Evolutionary conservation across 2,797 vertebrate species (phyloP).

Genomic region (Erethizon dorsatum): DNA sequence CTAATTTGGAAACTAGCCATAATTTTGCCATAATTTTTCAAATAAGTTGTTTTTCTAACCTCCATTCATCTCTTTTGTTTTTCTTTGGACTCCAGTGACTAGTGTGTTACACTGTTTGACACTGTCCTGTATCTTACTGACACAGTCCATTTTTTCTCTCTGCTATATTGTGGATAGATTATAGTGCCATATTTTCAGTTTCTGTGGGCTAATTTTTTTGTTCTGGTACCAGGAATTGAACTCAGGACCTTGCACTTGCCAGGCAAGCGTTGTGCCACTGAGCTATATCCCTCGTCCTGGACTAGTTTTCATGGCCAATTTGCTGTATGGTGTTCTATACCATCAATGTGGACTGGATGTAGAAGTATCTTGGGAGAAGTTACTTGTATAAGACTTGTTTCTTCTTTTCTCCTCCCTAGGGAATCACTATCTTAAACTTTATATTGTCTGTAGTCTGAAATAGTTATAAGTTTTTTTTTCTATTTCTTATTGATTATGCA

Average conservation of each 20-base stretch:
- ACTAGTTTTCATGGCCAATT: background rate
- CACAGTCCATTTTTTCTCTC: background rate
- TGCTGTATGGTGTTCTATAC: fast-evolving
- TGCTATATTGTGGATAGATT: background rate
- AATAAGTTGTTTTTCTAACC: background rate
- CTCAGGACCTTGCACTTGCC: too few species aligned
- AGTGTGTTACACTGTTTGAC: background rate
- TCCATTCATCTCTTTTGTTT: background rate
- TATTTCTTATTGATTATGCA: background rate
- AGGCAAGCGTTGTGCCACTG: too few species aligned
- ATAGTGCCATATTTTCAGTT: background rate
- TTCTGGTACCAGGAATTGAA: too few species aligned
- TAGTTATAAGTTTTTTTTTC: background rate
- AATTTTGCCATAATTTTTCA: background rate
- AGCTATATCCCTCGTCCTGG: too few species aligned
- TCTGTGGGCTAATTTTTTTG: too few species aligned
- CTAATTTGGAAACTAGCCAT: background rate
- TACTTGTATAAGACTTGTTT: background rate
- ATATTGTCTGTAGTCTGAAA: background rate
- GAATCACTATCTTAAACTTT: background rate
- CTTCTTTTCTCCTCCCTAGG: background rate
- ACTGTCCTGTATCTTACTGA: background rate
- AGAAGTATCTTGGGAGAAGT: background rate
- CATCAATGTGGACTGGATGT: background rate
- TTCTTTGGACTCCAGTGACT: background rate